Conservation (phyloP, 2,113 vertebrate species). For the Rhinoptilus africanus region DNA sequence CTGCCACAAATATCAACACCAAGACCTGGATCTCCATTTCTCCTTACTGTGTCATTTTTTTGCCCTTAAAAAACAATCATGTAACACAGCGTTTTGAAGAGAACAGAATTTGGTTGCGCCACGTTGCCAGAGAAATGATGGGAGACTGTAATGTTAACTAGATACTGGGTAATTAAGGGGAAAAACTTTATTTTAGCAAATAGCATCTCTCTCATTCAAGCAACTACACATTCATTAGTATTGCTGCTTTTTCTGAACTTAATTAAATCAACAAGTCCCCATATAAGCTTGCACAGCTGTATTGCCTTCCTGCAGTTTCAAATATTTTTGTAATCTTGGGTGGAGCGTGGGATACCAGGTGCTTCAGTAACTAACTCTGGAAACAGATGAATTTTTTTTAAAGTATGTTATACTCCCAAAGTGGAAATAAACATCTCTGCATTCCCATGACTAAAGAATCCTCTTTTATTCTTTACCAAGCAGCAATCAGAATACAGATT, state of each 20-base stretch:
- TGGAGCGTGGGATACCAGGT: conserved; percentile 62
- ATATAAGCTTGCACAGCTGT: conserved; percentile 46
- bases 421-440: conserved; percentile 55
- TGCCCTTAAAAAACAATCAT: background rate
- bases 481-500: conserved; percentile 43
- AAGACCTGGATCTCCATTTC: background rate
- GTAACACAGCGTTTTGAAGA: background rate
- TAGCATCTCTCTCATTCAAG: background rate
- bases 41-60: background rate
- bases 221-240: background rate
- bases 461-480: conserved; percentile 51
- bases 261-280: background rate
- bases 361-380: conserved; percentile 21
- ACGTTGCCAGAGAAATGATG: background rate
- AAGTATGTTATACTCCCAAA: conserved; percentile 12
- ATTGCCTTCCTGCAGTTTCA: conserved; percentile 44
- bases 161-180: background rate
- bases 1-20: background rate
- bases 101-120: background rate
- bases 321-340: conserved; percentile 18
- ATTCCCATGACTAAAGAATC: conserved; percentile 50
- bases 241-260: background rate
- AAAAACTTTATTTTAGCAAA: background rate
- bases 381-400: conserved; percentile 26
- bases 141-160: background rate